Evolutionary conservation across 2,113 vertebrate genomes (phyloP), one percentile per base, ranked within the genome.

Genomic region (Cebus imitator): DNA sequence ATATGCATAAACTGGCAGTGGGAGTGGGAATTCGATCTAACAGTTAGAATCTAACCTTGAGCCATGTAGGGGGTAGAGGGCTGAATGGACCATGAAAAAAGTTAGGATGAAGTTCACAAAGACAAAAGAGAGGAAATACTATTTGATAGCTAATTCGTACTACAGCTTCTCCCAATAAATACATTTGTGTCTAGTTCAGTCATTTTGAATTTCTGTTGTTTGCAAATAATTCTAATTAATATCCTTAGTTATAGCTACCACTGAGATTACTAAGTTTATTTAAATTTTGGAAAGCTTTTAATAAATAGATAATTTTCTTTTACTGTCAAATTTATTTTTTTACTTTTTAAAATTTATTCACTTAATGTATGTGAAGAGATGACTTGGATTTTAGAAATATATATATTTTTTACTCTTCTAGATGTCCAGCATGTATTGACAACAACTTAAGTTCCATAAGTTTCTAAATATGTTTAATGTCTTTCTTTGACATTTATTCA

Each of bases 251-350:
- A 76, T n/a, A 96, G 78, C 32, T 91, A 84, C 27, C 87, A 43
- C 68, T 93, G 87, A 6, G 3, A 79, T 70, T 75, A 81, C 75
- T 93, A 84, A 6, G 3, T 75, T 64, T 79, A 66, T 73, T 95
- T 93, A 88, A 90, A 96, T n/a, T 78, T 94, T 87, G 52, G 30
- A 83, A 43, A 58, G 17, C 16, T 96, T 90, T 91, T n/a, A 12
- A 50, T 52, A 43, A 21, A 21, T 79, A 64, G 40, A 68, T 16
- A 23, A 87, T 57, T 88, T 93, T 8, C 35, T 85, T 91, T 91
- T 94, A 68, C 32, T 73, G 94, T 86, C 23, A 57, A 90, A 40
- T 17, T 81, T 80, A 32, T 37, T n/a, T n/a, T 48, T 48, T 58
- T 61, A n/a, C 1, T 66, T 48, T 76, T 37, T 23, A 32, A 37